These are phyloP conservation scores for Melitaea athalia DNA, from an alignment of 2,888 invertebrate genomes.

Conservation along the genomic window DNA sequence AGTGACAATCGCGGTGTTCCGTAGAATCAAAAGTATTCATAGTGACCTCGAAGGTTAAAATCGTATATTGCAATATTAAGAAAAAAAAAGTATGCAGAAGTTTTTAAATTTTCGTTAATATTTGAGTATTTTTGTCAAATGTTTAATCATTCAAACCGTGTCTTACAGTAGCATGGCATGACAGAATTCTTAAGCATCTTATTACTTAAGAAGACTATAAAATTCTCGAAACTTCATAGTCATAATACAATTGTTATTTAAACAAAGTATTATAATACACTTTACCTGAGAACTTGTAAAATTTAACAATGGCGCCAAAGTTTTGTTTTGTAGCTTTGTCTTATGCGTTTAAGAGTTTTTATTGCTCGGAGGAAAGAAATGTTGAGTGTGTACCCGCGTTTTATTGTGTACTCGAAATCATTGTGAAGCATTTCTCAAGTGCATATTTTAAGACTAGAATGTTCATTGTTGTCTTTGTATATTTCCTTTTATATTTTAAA, in stretches of 20 bases:
- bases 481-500: constrained; percentile 20
- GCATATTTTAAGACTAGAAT: constrained; percentile 35
- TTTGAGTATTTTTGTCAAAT: neutral
- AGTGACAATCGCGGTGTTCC: too few species aligned
- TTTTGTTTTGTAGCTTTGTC: constrained; percentile 41
- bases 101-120: neutral
- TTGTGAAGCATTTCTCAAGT: constrained; percentile 31
- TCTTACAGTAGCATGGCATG: neutral
- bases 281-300: constrained; percentile 38
- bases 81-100: too few species aligned
- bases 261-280: constrained; percentile 33
- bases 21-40: too few species aligned
- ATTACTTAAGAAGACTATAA: constrained; percentile 10
- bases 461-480: constrained; percentile 27
- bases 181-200: constrained; percentile 10
- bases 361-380: constrained; percentile 40
- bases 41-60: too few species aligned
- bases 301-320: constrained; percentile 40
- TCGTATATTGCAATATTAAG: too few species aligned
- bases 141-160: neutral
- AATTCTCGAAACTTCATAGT: constrained; percentile 12
- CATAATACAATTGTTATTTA: constrained; percentile 24
- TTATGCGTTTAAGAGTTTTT: constrained; percentile 42
- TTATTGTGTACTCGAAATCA: constrained; percentile 37
- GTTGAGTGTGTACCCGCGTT: constrained; percentile 39